A percentile compares a stretch with the other conserved stretches of the same genome.
Conservation (phyloP, 2,888 invertebrate species). For the Polydrusus tereticollis region DNA sequence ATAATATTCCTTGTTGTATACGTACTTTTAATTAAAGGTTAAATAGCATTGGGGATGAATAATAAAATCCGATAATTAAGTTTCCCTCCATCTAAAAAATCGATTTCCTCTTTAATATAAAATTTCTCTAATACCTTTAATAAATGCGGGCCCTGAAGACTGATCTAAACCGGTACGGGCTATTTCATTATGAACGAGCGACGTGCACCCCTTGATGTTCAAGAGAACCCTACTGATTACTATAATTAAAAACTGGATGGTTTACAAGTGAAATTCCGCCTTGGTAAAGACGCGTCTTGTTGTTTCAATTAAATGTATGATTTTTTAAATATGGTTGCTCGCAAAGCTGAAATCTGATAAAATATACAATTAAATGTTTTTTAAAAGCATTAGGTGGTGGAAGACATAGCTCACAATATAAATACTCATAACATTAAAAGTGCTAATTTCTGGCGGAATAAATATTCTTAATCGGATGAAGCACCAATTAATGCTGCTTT, state of each 20-base stretch:
- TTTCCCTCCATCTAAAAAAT: constrained; percentile 28
- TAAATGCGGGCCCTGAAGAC: constrained; percentile 12
- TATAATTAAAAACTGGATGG: constrained; percentile 7
- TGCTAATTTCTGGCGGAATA: too few relatives aligned
- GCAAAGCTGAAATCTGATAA: too few relatives aligned
- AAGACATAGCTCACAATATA: too few relatives aligned
- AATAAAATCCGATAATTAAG: constrained; percentile 41
- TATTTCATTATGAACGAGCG: constrained; percentile 13
- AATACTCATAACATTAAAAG: too few relatives aligned
- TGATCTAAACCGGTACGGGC: not conserved
- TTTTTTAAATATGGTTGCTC: too few relatives aligned
- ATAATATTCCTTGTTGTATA: constrained; percentile 28
- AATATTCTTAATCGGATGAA: too few relatives aligned
- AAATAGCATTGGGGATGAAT: constrained; percentile 36
- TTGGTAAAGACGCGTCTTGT: not conserved
- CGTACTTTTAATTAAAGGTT: constrained; percentile 38
- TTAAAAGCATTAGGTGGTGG: too few relatives aligned
- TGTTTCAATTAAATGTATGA: not conserved
- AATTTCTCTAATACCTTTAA: constrained; percentile 42
- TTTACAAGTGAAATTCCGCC: constrained; percentile 8
- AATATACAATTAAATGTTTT: too few relatives aligned
- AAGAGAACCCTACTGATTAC: constrained; percentile 6
- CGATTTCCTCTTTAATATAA: constrained; percentile 29
- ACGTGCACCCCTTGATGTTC: constrained; percentile 7
- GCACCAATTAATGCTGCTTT: too few relatives aligned